A percentile compares a stretch with the other conserved stretches of the same genome.
phyloP scores from a whole-genome alignment of 2,113 vertebrate species.

The Heterotilapia buettikoferi region DNA sequence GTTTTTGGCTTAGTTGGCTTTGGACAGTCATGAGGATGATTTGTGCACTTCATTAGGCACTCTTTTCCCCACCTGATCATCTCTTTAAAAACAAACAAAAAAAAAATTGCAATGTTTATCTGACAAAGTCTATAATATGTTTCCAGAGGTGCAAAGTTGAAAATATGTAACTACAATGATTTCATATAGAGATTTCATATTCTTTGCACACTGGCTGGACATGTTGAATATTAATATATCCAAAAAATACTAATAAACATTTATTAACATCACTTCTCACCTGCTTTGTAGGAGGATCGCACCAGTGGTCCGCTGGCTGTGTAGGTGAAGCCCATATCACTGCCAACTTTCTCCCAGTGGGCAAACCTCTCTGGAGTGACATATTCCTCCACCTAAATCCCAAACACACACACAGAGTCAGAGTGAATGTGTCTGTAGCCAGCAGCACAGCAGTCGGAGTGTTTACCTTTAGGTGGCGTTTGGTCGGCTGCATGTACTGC shows the following conservation, averaged over 20 bases:
- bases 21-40: not conserved
- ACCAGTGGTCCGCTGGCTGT: conserved; percentile 95
- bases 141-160: not conserved
- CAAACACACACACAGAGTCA: not conserved
- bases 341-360: conserved; percentile 91
- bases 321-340: conserved; percentile 90
- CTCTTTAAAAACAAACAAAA: not conserved
- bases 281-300: conserved; percentile 98
- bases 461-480: conserved; percentile 88
- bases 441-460: not conserved
- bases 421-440: not conserved
- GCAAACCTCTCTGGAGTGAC: conserved; percentile 91
- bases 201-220: not conserved
- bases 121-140: not conserved
- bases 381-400: conserved; percentile 89
- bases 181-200: not conserved
- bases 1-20: not conserved
- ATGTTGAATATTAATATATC: not conserved
- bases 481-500: conserved; percentile 99
- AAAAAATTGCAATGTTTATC: not conserved
- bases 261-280: conserved; percentile 56
- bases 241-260: not conserved
- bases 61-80: not conserved
- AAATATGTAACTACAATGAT: not conserved
- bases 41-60: not conserved